Base-by-base conservation (phyloP, 2,888 invertebrate species). In the Macrostomum cliftonense region DNA sequence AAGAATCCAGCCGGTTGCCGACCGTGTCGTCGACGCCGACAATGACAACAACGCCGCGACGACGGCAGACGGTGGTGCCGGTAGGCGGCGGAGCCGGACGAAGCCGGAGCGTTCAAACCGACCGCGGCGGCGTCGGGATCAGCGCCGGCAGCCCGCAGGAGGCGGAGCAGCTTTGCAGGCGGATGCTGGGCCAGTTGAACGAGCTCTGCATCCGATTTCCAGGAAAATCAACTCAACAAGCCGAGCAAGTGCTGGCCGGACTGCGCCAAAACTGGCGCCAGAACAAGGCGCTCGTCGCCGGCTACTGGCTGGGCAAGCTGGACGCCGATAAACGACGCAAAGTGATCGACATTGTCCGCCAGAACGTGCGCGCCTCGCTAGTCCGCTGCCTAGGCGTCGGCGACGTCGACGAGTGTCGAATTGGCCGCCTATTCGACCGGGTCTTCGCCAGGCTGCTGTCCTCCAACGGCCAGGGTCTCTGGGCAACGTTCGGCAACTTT, bases 401-500 rank as follows among this genome's bases (percentile, higher is more conserved):
- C 1, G 65, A 64, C 49, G 58, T 65, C 12, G 67, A 67, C 20
- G 59, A 56, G 50, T 56, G 67, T 11, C 57, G 59, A n/a, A 52
- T 69, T 13, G 63, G 59, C 50, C 57, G 67, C 19, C 61, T 68
- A 48, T 63, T 69, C 54, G 57, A 56, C 36, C 61, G 67, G 12
- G 62, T 69, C 47, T 67, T 68, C 56, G 67, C 66, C 55, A 56
- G 68, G 17, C 55, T 69, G 39, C 58, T 67, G 16, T 67, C 66
- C 65, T 65, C 63, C 53, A 65, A 68, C 53, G 69, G 69, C 14
- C 68, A 69, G 51, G 68, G 67, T 14, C 58, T 69, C 20, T 69
- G 68, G 68, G 64, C 65, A 54, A 67, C 66, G 49, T 66, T 65
- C 52, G 56, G 60, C 12, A 14, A 45, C 40, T 17, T 11, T 42